Evolutionary conservation across 2,113 vertebrate species (phyloP).

Genomic region (Cariama cristata): DNA sequence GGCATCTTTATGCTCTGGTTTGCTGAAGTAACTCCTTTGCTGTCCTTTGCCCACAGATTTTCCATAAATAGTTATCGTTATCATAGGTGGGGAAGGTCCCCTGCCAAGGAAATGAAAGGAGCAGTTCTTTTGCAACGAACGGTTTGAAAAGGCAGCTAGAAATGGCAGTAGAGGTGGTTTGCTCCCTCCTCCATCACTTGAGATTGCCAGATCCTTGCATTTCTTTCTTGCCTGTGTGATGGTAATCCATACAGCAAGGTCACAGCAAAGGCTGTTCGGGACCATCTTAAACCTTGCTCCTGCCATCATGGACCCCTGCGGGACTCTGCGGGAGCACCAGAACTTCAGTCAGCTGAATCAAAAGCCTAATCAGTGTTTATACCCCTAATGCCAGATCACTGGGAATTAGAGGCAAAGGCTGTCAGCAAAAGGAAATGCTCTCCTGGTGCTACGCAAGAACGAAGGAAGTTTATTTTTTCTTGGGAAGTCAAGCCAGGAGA

Average conservation of each 20-base stretch:
- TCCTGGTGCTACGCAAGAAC: not conserved
- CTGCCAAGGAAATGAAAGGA: constrained; percentile 38
- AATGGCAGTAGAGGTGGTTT: not conserved
- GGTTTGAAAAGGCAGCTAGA: not conserved
- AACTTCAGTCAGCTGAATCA: not conserved
- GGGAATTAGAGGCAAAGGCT: constrained; percentile 10
- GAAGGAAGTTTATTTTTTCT: not conserved
- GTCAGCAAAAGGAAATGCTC: constrained; percentile 21
- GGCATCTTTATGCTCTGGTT: not conserved
- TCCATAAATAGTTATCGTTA: constrained; percentile 31
- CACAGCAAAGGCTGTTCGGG: not conserved
- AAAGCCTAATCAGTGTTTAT: constrained; percentile 27
- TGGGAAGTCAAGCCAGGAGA: not conserved
- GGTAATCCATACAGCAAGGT: not conserved
- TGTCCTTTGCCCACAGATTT: not conserved
- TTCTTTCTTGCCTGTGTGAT: not conserved
- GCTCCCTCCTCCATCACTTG: not conserved
- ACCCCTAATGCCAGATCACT: not conserved
- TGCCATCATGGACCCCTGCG: not conserved
- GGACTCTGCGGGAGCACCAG: constrained; percentile 1
- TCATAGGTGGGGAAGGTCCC: not conserved
- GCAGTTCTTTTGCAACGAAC: not conserved
- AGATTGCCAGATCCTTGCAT: not conserved
- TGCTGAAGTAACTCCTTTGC: not conserved
- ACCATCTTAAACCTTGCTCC: not conserved